phyloP scores from a whole-genome alignment of 2,888 invertebrate species.

The Tromatobia lineatoria region DNA sequence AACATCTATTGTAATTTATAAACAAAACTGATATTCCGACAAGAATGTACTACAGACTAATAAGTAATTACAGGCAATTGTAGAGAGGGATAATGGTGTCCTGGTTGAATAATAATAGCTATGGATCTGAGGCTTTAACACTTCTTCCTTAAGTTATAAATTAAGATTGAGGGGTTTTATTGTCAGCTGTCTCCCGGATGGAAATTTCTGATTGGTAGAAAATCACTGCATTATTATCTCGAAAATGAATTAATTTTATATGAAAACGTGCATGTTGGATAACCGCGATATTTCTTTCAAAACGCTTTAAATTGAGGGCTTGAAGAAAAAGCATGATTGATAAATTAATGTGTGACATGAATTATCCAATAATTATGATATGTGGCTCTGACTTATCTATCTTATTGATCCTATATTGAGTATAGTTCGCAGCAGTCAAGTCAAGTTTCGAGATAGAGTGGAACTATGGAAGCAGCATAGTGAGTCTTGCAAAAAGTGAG shows the following conservation, averaged over 20 bases:
- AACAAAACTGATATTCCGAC: too few relatives aligned
- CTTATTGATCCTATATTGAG: background rate
- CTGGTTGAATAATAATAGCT: too few relatives aligned
- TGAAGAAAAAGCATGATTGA: background rate
- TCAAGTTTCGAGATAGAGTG: background rate
- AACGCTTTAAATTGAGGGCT: too few relatives aligned
- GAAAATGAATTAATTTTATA: too few relatives aligned
- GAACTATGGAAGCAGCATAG: slow-evolving; percentile 8
- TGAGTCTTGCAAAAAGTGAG: slow-evolving; percentile 44
- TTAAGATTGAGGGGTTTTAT: too few relatives aligned
- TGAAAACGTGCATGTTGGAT: too few relatives aligned
- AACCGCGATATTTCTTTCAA: too few relatives aligned
- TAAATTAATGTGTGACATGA: background rate
- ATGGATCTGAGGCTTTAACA: too few relatives aligned
- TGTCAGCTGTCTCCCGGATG: too few relatives aligned
- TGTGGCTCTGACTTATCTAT: background rate
- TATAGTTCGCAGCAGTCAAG: background rate
- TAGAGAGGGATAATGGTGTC: background rate
- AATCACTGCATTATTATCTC: too few relatives aligned
- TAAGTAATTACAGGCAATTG: background rate
- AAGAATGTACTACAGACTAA: background rate
- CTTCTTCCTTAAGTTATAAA: too few relatives aligned
- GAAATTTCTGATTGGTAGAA: too few relatives aligned
- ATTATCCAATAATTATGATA: background rate
- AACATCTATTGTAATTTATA: background rate